Percentiles rank a stretch among this genome's conserved stretches.
Conservation (phyloP, 2,888 invertebrate genomes). For the Macroteleia sp. region DNA sequence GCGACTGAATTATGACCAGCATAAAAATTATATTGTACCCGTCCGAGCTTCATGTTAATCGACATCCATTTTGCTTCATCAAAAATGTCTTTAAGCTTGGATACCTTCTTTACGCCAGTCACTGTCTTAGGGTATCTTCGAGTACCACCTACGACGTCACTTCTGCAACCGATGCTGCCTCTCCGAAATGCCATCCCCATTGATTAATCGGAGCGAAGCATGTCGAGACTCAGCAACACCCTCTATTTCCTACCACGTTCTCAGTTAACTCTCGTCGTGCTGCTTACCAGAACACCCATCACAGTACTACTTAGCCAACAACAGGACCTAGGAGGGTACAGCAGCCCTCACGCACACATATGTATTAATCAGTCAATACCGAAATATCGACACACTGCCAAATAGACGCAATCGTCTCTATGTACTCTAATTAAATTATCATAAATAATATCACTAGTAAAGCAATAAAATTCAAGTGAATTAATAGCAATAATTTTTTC, state of each 20-base stretch:
- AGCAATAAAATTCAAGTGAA: too few relatives aligned
- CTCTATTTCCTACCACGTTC: conserved; percentile 78
- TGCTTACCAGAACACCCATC: conserved; percentile 64
- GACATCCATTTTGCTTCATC: conserved; percentile 68
- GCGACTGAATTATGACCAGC: conserved; percentile 3
- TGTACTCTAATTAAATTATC: too few relatives aligned
- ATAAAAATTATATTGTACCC: conserved; percentile 9
- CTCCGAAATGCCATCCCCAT: conserved; percentile 78
- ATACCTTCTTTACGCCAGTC: conserved; percentile 70
- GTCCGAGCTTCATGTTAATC: conserved; percentile 3
- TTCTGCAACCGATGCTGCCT: conserved; percentile 68
- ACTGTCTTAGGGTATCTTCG: conserved; percentile 70
- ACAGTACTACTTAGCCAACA: conserved; percentile 48
- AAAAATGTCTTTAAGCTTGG: too few relatives aligned
- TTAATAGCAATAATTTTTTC: too few relatives aligned
- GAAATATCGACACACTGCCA: too few relatives aligned
- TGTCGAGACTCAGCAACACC: conserved; percentile 80
- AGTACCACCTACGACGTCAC: conserved; percentile 71
- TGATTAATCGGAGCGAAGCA: conserved; percentile 82
- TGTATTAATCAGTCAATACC: conserved; percentile 68
- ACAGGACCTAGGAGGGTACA: conserved; percentile 54
- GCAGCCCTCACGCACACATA: too few relatives aligned
- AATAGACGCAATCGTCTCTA: too few relatives aligned
- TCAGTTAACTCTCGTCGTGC: conserved; percentile 67
- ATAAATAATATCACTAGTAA: too few relatives aligned